These are phyloP conservation scores for Pachypsylla venusta DNA, from an alignment of 1,140 invertebrate species.

Conservation along the genomic window DNA sequence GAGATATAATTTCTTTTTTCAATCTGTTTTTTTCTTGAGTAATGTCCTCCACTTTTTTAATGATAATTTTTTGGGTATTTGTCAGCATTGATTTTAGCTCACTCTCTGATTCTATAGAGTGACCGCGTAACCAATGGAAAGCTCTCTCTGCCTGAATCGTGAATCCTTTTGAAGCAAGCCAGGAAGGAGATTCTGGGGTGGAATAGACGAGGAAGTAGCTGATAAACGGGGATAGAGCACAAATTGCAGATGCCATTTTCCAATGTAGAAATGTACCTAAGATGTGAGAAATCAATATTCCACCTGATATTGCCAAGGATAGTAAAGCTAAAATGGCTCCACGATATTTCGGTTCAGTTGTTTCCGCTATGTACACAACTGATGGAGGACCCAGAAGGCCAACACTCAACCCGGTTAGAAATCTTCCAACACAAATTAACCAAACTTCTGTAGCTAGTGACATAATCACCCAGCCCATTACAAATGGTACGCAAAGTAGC, in stretches of 20 bases:
- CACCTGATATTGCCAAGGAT: constrained; percentile 37
- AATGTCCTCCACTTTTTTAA: background rate
- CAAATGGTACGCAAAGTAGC: constrained; percentile 40
- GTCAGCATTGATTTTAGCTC: constrained; percentile 34
- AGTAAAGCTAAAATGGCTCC: constrained; percentile 39
- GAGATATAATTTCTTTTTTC: constrained; percentile 13
- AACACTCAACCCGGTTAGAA: constrained; percentile 44
- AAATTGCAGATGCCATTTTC: constrained; percentile 39
- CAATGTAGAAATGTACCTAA: constrained; percentile 44
- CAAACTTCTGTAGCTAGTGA: constrained; percentile 34
- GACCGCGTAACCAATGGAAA: constrained; percentile 35
- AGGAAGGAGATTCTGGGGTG: constrained; percentile 54
- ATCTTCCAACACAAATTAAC: constrained; percentile 43
- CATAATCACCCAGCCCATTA: constrained; percentile 50
- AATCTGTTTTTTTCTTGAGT: background rate
- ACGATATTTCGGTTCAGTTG: constrained; percentile 28
- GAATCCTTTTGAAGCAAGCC: constrained; percentile 41
- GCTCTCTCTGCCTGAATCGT: constrained; percentile 34
- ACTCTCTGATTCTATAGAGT: constrained; percentile 31
- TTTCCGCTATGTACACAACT: constrained; percentile 35
- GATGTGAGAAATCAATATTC: constrained; percentile 38
- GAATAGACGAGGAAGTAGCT: constrained; percentile 34
- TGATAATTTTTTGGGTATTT: constrained; percentile 28
- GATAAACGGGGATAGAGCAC: constrained; percentile 35
- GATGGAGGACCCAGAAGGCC: constrained; percentile 36